Percentiles rank a stretch among this genome's conserved stretches.
Conservation (phyloP, 2,888 invertebrate species). For the Xylota sylvarum region DNA sequence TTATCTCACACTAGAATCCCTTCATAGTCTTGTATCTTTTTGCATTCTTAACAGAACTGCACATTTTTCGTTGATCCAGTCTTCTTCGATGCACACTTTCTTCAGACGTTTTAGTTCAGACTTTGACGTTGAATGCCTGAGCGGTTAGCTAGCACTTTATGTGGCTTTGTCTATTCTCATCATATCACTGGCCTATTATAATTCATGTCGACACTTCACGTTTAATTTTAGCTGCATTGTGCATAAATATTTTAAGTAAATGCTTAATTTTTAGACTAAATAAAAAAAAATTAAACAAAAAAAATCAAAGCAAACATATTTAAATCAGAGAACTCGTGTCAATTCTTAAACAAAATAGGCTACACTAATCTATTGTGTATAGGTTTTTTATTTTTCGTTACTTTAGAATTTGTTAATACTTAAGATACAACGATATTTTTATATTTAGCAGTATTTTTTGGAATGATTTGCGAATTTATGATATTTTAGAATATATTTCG, state of each 20-base stretch:
- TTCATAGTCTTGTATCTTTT: too few relatives aligned
- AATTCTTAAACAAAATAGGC: conserved; percentile 51
- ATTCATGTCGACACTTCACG: background rate
- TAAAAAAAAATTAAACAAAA: background rate
- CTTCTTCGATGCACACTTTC: too few relatives aligned
- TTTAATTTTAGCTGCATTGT: conserved; percentile 17
- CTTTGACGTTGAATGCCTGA: too few relatives aligned
- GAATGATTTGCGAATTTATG: conserved; percentile 58
- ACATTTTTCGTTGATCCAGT: too few relatives aligned
- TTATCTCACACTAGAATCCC: too few relatives aligned
- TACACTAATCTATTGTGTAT: conserved; percentile 32
- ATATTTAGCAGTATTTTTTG: conserved; percentile 42
- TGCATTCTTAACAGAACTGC: too few relatives aligned
- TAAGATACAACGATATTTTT: conserved; percentile 61
- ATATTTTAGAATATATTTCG: background rate
- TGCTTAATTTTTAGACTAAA: conserved; percentile 40
- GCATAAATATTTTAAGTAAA: conserved; percentile 13
- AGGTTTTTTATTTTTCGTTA: conserved; percentile 16
- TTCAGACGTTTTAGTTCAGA: too few relatives aligned
- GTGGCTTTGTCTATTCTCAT: too few relatives aligned
- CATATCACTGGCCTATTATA: too few relatives aligned
- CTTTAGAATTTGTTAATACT: conserved; percentile 11
- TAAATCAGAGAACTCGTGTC: conserved; percentile 60
- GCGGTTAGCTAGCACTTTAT: too few relatives aligned
- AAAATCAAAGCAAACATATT: conserved; percentile 25